A percentile compares a stretch with the other conserved stretches of the same genome.
Conservation (phyloP, 2,797 vertebrate species). For the Spinibarbus caldwelli region DNA sequence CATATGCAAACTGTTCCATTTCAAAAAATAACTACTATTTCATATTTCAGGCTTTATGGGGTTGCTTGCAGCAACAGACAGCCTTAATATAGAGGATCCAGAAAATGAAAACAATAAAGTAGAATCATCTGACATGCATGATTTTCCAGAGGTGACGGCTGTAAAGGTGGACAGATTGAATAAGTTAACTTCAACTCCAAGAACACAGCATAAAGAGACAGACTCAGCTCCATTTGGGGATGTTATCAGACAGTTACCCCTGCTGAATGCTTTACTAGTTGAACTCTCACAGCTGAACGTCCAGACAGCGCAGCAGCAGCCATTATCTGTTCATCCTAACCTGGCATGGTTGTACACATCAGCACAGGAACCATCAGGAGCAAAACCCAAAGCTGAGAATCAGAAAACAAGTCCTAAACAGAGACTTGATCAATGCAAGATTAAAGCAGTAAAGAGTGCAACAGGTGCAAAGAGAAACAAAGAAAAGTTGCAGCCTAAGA, state of each 20-base stretch:
- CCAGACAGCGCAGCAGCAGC: constrained; percentile 57
- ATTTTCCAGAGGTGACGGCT: not conserved
- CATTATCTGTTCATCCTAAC: constrained; percentile 72
- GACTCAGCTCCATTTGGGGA: constrained; percentile 60
- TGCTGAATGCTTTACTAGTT: constrained; percentile 86
- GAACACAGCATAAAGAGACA: not conserved
- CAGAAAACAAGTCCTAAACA: constrained; percentile 18
- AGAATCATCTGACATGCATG: constrained; percentile 34
- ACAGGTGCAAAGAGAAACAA: constrained; percentile 41
- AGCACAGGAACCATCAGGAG: constrained; percentile 30
- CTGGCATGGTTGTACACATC: constrained; percentile 75
- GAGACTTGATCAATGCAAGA: not conserved
- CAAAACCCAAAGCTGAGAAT: constrained; percentile 1
- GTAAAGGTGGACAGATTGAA: not conserved
- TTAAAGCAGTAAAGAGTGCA: not conserved
- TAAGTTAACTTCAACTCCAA: not conserved
- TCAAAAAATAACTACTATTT: no score
- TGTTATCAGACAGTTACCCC: constrained; percentile 79
- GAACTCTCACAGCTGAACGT: constrained; percentile 84
- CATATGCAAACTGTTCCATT: no score
- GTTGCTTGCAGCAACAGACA: constrained; percentile 43
- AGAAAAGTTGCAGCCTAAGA: constrained; percentile 62
- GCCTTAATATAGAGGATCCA: constrained; percentile 61
- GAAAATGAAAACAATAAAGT: constrained; percentile 52
- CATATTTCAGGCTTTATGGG: not conserved